Conservation (phyloP, 2,113 vertebrate species). For the Scomber scombrus region DNA sequence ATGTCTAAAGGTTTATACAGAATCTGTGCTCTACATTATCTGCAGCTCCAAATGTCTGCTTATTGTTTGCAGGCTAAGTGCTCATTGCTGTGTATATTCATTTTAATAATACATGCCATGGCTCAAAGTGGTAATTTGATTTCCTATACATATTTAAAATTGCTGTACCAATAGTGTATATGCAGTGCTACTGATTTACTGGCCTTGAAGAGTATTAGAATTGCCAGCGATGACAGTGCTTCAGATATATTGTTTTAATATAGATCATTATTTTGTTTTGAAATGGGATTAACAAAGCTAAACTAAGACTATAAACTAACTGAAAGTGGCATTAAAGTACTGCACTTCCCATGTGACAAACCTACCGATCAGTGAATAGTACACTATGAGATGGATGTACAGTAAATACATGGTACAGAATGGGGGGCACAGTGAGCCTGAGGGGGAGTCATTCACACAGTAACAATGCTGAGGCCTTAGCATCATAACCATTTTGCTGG, state of each 20-base stretch:
- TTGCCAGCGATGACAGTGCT: neutral
- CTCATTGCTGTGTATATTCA: conserved; percentile 9
- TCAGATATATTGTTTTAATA: neutral
- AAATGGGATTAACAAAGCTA: neutral
- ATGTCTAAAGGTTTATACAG: neutral
- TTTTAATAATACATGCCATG: conserved; percentile 3
- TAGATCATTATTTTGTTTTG: neutral
- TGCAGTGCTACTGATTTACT: neutral
- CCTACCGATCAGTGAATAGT: neutral
- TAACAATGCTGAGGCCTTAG: conserved; percentile 29
- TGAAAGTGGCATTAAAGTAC: neutral
- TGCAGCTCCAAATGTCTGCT: neutral
- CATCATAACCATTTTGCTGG: conserved; percentile 32
- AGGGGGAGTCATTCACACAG: conserved; percentile 28
- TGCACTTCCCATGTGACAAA: neutral
- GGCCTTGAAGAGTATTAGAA: neutral
- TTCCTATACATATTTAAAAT: neutral
- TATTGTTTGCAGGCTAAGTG: neutral
- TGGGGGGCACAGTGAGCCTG: neutral
- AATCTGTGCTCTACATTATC: neutral
- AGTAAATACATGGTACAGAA: conserved; percentile 41
- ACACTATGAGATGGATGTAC: conserved; percentile 25
- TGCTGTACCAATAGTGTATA: neutral
- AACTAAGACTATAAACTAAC: conserved; percentile 8
- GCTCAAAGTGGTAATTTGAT: neutral